A percentile compares a stretch with the other conserved stretches of the same genome.
These are phyloP conservation scores for Montipora efflorescens DNA, from an alignment of 64 coral and sea anemone species.

Conservation along the genomic window DNA sequence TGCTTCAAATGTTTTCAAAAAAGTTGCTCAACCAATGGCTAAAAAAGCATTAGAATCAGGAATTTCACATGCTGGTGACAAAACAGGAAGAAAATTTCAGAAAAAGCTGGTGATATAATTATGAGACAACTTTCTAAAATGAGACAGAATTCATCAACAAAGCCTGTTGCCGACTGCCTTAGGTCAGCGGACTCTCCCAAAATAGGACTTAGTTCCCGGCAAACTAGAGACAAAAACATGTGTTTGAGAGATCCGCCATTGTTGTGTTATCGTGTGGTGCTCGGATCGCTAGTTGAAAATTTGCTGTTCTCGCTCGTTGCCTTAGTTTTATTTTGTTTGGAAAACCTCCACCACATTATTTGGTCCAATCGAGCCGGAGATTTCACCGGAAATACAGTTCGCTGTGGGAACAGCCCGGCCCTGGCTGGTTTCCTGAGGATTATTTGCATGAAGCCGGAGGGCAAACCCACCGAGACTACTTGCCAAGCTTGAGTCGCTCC, in stretches of 20 bases:
- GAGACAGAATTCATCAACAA: no score
- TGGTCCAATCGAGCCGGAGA: slow-evolving; percentile 3
- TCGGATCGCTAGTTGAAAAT: not conserved
- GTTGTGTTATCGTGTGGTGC: not conserved
- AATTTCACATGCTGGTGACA: no score
- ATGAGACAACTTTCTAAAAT: no score
- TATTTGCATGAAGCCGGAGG: slow-evolving; percentile 20
- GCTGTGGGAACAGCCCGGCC: slow-evolving; percentile 10
- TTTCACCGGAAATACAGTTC: slow-evolving; percentile 39
- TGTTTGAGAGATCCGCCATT: slow-evolving; percentile 11
- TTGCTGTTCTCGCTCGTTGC: not conserved
- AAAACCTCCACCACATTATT: slow-evolving; percentile 23
- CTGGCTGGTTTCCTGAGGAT: slow-evolving; percentile 32
- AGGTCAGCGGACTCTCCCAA: not conserved
- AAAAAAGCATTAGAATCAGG: no score
- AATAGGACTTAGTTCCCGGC: not conserved
- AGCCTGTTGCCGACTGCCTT: slow-evolving; percentile 24
- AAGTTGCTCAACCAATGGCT: no score
- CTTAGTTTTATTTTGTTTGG: not conserved
- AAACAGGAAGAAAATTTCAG: no score
- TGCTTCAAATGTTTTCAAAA: no score
- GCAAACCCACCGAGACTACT: slow-evolving; percentile 21
- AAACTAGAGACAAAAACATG: not conserved
- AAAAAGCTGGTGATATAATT: no score
- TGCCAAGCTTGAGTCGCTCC: slow-evolving; percentile 16